Base-by-base conservation (phyloP, 2,888 invertebrate species). In the Phortica magna region DNA sequence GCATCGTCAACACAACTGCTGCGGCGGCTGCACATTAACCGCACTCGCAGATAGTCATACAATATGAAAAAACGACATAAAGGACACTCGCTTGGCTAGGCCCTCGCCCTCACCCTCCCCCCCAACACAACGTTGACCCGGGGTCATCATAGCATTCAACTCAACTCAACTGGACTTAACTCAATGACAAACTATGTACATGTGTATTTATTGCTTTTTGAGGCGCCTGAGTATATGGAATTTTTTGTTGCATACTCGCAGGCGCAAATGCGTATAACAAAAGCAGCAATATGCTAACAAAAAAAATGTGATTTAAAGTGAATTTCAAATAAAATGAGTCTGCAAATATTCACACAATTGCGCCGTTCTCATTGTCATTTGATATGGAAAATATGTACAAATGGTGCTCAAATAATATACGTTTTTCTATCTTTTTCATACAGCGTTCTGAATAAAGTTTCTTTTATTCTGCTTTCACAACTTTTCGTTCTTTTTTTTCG, bases 171-270 rank as follows among this genome's bases (percentile, higher is more conserved):
- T 48, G 10, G 19, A 68, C 17, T 68, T 43, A 43, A 48, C 43
- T 42, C 48, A 68, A 68, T 68, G 68, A 68, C 68, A 68, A 68
- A 42, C 31, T 31, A 31, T 4, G 19, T 68, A 68, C 42, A 68
- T 68, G 43, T 68, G 68, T 22, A 68, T 68, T 68, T 68, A 68
- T 68, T 68, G 43, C 19, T 19, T 68, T 67, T 68, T 68, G 68
- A 19, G 48, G 48, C 48, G 68, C 19, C n/a, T 68, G 48, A 43
- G 68, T 41, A 43, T 22, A 68, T 68, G 42, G 43, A 19, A 68
- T 43, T 68, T 67, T 67, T 43, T 68, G 19, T 43, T 68, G 68
- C 68, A 43, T 48, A 68, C 68, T 48, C 39, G 42, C 43, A 43
- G 17, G 43, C 43, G 43, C 7, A 22, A 42, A 9, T 19, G 39